These are phyloP conservation scores for Brachylomia viminalis DNA, from an alignment of 2,888 invertebrate genomes.

Conservation along the genomic window DNA sequence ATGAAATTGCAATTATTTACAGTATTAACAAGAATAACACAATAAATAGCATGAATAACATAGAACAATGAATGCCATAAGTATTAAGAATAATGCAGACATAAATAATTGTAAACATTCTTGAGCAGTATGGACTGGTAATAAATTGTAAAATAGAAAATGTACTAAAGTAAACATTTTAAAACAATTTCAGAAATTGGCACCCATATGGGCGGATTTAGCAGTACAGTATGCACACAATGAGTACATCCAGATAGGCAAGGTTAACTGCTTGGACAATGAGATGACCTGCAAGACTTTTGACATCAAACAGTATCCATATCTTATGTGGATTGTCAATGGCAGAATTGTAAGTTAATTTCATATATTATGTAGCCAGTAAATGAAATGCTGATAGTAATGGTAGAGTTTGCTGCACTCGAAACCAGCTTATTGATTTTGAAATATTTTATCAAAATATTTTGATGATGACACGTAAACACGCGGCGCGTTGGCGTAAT, in stretches of 20 bases:
- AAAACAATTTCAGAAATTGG: slow-evolving; percentile 91
- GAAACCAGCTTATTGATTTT: not conserved
- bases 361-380: not conserved
- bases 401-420: not conserved
- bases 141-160: not conserved
- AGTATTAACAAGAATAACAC: not conserved
- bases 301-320: slow-evolving; percentile 96
- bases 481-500: too few species aligned
- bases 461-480: too few species aligned
- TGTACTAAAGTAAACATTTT: not conserved
- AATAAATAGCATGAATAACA: not conserved
- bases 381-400: not conserved
- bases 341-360: slow-evolving; percentile 93
- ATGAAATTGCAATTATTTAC: slow-evolving; percentile 18
- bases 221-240: slow-evolving; percentile 93
- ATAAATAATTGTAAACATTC: slow-evolving; percentile 9
- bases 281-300: slow-evolving; percentile 94
- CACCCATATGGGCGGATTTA: slow-evolving; percentile 96
- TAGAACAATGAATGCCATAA: slow-evolving; percentile 15
- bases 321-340: slow-evolving; percentile 96
- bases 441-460: too few species aligned
- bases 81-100: not conserved
- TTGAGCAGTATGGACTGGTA: not conserved
- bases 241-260: slow-evolving; percentile 93
- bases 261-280: slow-evolving; percentile 96